These are phyloP conservation scores for Baryphthengus martii DNA, from an alignment of 2,113 vertebrate genomes.

Conservation along the genomic window DNA sequence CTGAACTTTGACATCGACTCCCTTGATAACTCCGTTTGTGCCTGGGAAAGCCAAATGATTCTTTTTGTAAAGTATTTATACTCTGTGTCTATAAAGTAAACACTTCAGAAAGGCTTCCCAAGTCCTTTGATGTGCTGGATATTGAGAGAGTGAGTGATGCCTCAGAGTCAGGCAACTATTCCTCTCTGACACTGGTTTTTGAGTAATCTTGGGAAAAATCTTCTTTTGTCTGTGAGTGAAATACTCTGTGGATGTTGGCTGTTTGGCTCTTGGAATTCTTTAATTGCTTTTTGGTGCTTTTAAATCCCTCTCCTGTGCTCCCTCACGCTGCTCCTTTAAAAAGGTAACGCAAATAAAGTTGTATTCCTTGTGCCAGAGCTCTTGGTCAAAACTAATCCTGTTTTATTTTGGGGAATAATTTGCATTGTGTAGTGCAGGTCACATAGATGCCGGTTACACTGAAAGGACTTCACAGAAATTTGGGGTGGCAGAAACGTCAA, in stretches of 20 bases:
- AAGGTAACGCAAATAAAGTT: background rate
- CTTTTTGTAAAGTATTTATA: background rate
- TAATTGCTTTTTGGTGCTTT: background rate
- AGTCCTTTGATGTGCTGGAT: background rate
- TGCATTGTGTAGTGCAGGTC: background rate
- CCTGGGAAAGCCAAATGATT: background rate
- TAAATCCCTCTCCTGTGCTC: background rate
- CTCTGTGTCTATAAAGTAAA: background rate
- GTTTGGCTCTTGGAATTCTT: background rate
- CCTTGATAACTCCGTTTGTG: background rate
- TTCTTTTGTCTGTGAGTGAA: background rate
- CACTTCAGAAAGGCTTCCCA: background rate
- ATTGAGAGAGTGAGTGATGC: background rate
- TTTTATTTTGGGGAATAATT: background rate
- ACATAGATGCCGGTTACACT: rapidly evolving
- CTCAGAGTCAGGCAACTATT: background rate
- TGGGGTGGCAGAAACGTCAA: background rate
- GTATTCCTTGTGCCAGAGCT: background rate
- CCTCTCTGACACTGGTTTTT: background rate
- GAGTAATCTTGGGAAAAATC: background rate
- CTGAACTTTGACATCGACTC: background rate
- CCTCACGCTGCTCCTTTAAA: background rate
- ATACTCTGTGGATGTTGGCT: background rate
- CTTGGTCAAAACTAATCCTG: background rate
- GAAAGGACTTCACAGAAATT: background rate